These are phyloP conservation scores for Tragelaphus strepsiceros DNA, from an alignment of 2,113 vertebrate species.

Conservation along the genomic window DNA sequence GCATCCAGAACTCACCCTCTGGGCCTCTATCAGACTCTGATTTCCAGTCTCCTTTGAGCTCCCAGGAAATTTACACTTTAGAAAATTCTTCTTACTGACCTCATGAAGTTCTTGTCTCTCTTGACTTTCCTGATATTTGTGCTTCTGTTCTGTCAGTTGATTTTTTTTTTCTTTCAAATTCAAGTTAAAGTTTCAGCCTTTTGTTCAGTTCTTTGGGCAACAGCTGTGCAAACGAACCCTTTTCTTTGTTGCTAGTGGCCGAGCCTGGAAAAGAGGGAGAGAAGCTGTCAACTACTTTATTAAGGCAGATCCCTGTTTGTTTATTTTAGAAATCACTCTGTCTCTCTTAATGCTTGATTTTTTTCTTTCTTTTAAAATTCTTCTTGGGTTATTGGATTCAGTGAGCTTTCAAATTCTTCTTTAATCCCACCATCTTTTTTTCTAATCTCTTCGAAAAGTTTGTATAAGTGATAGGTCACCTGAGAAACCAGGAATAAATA, in stretches of 20 bases:
- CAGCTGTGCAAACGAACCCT: slow-evolving; percentile 62
- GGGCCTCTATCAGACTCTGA: fast-evolving
- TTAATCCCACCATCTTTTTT: background rate
- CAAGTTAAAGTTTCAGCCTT: slow-evolving; percentile 48
- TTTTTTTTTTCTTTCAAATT: background rate
- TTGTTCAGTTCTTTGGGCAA: slow-evolving; percentile 40
- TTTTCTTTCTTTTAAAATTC: slow-evolving; percentile 29
- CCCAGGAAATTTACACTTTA: background rate
- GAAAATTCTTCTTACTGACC: background rate
- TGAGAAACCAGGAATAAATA: background rate
- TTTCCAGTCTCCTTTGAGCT: background rate
- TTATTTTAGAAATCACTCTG: slow-evolving; percentile 25
- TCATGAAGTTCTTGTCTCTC: background rate
- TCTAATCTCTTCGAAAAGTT: slow-evolving; percentile 7
- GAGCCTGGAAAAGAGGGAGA: background rate
- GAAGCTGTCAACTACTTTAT: slow-evolving; percentile 14
- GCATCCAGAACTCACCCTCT: background rate
- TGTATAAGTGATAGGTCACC: background rate
- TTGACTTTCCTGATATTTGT: background rate
- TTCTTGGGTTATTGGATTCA: background rate
- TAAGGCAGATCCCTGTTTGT: background rate
- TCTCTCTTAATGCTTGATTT: slow-evolving; percentile 5
- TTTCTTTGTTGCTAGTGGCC: background rate
- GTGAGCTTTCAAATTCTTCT: background rate
- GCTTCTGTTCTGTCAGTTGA: background rate